Evolutionary conservation across 2,888 invertebrate genomes (phyloP), one percentile per base, ranked within the genome.

Genomic region (Ennomos quercinarius): DNA sequence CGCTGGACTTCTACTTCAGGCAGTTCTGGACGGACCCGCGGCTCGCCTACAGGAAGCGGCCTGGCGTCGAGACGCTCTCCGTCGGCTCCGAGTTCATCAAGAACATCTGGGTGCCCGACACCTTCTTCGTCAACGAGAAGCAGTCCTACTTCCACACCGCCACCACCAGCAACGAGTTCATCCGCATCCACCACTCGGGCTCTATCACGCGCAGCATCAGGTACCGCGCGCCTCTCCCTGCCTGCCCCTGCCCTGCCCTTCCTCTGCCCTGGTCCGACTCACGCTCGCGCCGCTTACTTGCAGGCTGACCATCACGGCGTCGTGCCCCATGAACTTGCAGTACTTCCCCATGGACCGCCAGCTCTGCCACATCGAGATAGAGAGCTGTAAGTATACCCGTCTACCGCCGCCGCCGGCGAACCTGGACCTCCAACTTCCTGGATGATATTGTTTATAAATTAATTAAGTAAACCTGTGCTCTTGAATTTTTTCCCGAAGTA

Each of bases 51-150:
- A 95, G 95, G 87, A 96, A 96, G 89, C 93, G 96, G 78, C 95
- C 95, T 73, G 97, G 96, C 74, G 96, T 97, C 74, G 96, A 97
- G 89, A 96, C 96, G 77, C 94, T 98, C 72, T 97, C 97, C 76
- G 97, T 98, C 75, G 97, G 97, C 77, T 97, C 97, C 65, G 97
- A 98, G 89, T 97, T 97, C 92, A 97, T 98, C 88, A 97, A 97
- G 90, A 97, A 97, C 91, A 98, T 99, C 84, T 99, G 99, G 99
- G 98, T 99, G 78, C 99, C 99, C 74, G 99, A 99, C 92, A 99
- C 99, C 72, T 99, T 99, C 94, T 99, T 99, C 93, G 99, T 99
- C 80, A 99, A 99, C 93, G 99, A 99, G 93, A 99, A 99, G 94
- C 98, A 98, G 93, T 98, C 99, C 75, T 99, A 98, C 94, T 98